These are phyloP conservation scores for Natrix natrix DNA, from an alignment of 2,797 vertebrate species.

Conservation along the genomic window DNA sequence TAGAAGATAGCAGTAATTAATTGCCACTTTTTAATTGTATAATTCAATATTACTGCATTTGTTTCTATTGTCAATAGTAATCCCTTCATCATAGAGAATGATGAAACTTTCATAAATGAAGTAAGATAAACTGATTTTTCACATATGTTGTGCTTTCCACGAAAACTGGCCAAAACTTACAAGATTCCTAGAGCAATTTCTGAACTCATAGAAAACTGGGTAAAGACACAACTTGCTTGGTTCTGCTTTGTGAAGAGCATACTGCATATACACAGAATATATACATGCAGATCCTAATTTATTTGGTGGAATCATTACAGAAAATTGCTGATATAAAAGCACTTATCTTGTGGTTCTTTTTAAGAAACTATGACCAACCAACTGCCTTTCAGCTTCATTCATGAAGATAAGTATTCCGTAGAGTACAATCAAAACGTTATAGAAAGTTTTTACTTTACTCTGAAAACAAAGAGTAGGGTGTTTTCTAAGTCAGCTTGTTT, in stretches of 20 bases:
- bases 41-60: background rate
- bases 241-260: background rate
- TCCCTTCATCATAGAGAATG: background rate
- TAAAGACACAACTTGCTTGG: background rate
- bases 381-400: background rate
- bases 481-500: background rate
- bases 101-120: background rate
- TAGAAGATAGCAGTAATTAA: background rate
- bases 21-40: background rate
- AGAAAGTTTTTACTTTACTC: background rate
- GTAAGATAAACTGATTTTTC: background rate
- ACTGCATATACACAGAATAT: background rate
- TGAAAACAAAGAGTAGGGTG: background rate
- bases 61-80: background rate
- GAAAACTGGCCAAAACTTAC: background rate
- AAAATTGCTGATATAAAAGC: constrained; percentile 6
- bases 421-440: background rate
- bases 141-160: background rate
- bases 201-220: background rate
- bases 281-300: background rate
- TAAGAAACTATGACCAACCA: background rate
- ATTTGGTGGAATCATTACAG: constrained; percentile 21
- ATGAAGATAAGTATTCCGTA: background rate
- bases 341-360: background rate
- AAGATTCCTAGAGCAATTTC: background rate